Evolutionary conservation across 2,113 vertebrate species (phyloP).

Genomic region (Caranx melampygus): DNA sequence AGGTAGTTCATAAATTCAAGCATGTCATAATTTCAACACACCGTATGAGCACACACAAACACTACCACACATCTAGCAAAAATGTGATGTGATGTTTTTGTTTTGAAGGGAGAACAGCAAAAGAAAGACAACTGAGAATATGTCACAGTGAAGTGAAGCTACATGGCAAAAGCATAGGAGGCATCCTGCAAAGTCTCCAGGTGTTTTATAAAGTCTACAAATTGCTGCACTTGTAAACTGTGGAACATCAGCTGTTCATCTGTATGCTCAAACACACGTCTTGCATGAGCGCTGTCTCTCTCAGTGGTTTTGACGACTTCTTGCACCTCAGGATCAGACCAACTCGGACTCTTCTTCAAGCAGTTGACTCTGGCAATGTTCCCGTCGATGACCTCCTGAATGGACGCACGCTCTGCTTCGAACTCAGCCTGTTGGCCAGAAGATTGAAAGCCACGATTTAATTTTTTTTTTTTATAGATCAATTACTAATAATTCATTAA

Average conservation of each 20-base stretch:
- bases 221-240: neutral
- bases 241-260: fast-evolving
- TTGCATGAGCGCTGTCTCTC: neutral
- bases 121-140: too few relatives aligned
- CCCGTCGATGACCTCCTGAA: neutral
- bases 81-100: too few relatives aligned
- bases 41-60: too few relatives aligned
- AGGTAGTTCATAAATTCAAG: too few relatives aligned
- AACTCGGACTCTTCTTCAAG: neutral
- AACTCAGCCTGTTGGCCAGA: neutral
- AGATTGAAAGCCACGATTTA: neutral
- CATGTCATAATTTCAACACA: too few relatives aligned
- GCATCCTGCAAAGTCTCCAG: neutral
- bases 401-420: neutral
- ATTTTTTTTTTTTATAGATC: neutral
- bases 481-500: neutral
- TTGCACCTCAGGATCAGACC: neutral
- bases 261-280: neutral
- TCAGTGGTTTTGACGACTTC: neutral
- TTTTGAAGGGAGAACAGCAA: too few relatives aligned
- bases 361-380: neutral
- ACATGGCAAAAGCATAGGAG: too few relatives aligned
- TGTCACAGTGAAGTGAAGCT: too few relatives aligned
- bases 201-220: neutral
- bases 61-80: too few relatives aligned